Conservation (phyloP, 2,113 vertebrate species). For the Hippopotamus amphibius region DNA sequence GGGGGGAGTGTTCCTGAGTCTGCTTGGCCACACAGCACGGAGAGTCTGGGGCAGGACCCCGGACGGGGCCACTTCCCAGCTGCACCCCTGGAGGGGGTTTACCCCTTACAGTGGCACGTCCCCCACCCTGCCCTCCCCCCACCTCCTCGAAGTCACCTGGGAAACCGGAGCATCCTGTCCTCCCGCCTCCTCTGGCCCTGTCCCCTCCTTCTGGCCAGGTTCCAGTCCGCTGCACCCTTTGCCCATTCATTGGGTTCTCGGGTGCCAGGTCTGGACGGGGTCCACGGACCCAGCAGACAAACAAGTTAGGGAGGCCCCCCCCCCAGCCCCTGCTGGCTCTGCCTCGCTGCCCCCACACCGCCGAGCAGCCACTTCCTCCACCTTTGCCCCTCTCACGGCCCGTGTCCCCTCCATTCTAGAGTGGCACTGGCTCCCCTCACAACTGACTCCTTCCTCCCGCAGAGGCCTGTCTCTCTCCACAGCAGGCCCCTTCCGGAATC, state of each 20-base stretch:
- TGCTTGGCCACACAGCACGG: not conserved
- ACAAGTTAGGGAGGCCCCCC: not conserved
- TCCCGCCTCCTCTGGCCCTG: not conserved
- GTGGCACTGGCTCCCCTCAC: not conserved
- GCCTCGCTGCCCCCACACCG: not conserved
- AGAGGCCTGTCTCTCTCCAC: not conserved
- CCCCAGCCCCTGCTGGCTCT: not conserved
- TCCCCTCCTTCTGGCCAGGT: not conserved
- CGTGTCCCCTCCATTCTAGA: not conserved
- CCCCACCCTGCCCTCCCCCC: not conserved
- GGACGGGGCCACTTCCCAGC: not conserved
- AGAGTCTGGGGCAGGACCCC: not conserved
- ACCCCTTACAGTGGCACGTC: not conserved
- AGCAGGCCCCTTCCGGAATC: not conserved
- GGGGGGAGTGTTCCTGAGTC: not conserved
- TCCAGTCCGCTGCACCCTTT: not conserved
- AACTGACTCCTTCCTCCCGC: not conserved
- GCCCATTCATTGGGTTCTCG: not conserved
- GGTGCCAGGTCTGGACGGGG: not conserved
- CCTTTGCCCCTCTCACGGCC: not conserved
- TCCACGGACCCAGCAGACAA: not conserved
- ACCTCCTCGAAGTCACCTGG: not conserved
- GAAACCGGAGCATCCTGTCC: not conserved
- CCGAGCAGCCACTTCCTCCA: not conserved
- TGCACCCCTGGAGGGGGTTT: not conserved